Percentiles rank a stretch among this genome's conserved stretches.
Evolutionary conservation across 2,888 invertebrate genomes (phyloP).

Genomic region (Brassicogethes aeneus): DNA sequence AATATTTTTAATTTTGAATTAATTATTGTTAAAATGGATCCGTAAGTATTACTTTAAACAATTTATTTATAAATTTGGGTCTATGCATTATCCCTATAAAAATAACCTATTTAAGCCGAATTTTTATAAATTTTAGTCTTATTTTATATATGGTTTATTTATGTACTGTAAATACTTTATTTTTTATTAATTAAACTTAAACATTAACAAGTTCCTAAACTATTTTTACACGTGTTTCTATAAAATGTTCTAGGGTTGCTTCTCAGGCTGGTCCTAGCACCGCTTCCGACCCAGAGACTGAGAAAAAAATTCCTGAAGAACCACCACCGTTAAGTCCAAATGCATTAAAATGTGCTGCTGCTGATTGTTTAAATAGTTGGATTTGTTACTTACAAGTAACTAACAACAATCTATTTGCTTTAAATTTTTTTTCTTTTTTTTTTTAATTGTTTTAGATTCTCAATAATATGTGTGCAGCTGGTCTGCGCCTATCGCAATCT

Average conservation of each 20-base stretch:
- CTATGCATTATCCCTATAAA: too few species aligned
- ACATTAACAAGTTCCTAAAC: too few species aligned
- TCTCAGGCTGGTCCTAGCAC: conserved; percentile 11
- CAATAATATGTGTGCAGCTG: conserved; percentile 54
- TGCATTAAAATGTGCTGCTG: conserved; percentile 39
- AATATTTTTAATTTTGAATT: neutral
- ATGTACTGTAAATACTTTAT: too few species aligned
- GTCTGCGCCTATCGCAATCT: conserved; percentile 52
- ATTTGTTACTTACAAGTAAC: conserved; percentile 40
- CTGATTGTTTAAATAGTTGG: conserved; percentile 41
- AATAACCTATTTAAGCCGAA: too few species aligned
- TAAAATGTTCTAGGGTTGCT: neutral
- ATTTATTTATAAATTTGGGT: too few species aligned
- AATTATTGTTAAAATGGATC: neutral
- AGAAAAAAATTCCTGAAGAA: conserved; percentile 21
- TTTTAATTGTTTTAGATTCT: conserved; percentile 52
- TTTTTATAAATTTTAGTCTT: too few species aligned
- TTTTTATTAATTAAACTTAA: too few species aligned
- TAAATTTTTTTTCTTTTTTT: conserved; percentile 10
- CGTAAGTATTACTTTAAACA: neutral
- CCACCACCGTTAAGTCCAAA: conserved; percentile 38
- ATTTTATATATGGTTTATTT: too few species aligned
- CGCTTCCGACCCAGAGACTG: conserved; percentile 18
- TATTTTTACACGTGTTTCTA: too few species aligned
- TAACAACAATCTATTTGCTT: neutral